Conservation (phyloP, 2,797 vertebrate species). For the Dryobates pubescens region DNA sequence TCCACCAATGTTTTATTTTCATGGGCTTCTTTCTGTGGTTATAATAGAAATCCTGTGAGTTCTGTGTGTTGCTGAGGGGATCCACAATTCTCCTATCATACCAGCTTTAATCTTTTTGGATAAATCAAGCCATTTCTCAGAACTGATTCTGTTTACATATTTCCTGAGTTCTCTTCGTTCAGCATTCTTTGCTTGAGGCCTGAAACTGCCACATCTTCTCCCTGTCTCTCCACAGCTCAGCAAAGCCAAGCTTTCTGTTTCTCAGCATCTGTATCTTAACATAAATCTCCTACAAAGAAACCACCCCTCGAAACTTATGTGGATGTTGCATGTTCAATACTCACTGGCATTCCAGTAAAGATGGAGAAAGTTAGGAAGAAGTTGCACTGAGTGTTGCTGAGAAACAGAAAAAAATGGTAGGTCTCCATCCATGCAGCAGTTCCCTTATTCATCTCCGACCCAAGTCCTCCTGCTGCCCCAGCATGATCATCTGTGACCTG, state of each 20-base stretch:
- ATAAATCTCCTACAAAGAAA: background rate
- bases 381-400: background rate
- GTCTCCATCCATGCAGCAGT: background rate
- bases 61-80: slow-evolving; percentile 13
- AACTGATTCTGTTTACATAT: slow-evolving; percentile 33
- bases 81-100: background rate
- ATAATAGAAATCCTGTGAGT: slow-evolving; percentile 20
- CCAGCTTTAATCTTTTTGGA: slow-evolving; percentile 21
- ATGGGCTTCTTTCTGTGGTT: slow-evolving; percentile 17
- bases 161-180: slow-evolving; percentile 36
- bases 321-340: background rate
- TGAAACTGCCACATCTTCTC: slow-evolving; percentile 14
- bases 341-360: background rate
- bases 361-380: background rate
- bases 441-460: background rate
- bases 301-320: background rate
- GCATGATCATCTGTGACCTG: background rate
- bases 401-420: background rate
- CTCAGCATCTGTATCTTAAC: background rate
- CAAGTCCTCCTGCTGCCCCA: background rate
- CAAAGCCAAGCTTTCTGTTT: background rate
- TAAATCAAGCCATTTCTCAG: slow-evolving; percentile 32
- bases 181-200: slow-evolving; percentile 18
- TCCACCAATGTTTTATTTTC: slow-evolving; percentile 25
- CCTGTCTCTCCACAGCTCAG: background rate